phyloP scores from a whole-genome alignment of 1,140 invertebrate species.

The Tribolium madens region DNA sequence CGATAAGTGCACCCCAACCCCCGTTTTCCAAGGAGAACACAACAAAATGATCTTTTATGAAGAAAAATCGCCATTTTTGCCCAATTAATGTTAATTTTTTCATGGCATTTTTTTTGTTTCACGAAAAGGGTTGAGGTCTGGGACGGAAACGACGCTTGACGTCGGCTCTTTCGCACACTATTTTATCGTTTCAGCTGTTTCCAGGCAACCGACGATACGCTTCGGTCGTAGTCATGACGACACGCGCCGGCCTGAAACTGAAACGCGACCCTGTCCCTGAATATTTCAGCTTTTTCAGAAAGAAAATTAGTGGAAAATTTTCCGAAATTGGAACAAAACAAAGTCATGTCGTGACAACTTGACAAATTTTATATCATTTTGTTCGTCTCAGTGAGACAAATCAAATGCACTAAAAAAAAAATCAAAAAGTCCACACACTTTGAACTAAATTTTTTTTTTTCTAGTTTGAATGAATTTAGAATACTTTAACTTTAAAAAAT shows the following conservation, averaged over 20 bases:
- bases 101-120: background rate
- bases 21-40: background rate
- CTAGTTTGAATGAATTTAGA: no score
- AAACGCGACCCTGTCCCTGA: slow-evolving; percentile 20
- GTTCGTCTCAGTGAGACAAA: no score
- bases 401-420: no score
- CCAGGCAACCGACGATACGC: slow-evolving; percentile 42
- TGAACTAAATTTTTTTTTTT: no score
- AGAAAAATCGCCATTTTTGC: background rate
- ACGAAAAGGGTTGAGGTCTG: background rate
- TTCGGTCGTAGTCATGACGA: slow-evolving; percentile 37
- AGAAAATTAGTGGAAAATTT: background rate
- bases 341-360: no score
- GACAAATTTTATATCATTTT: no score
- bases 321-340: no score
- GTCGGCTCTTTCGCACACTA: slow-evolving; percentile 40
- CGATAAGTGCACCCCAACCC: background rate
- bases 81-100: background rate
- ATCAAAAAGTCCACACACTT: no score
- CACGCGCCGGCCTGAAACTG: slow-evolving; percentile 30
- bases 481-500: no score
- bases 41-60: no score
- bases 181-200: slow-evolving; percentile 43
- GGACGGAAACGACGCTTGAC: slow-evolving; percentile 16
- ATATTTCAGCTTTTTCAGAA: slow-evolving; percentile 9